Percentiles rank a stretch among this genome's conserved stretches.
These are phyloP conservation scores for Cyprinodon diabolis DNA, from an alignment of 2,797 vertebrate genomes.

Conservation along the genomic window DNA sequence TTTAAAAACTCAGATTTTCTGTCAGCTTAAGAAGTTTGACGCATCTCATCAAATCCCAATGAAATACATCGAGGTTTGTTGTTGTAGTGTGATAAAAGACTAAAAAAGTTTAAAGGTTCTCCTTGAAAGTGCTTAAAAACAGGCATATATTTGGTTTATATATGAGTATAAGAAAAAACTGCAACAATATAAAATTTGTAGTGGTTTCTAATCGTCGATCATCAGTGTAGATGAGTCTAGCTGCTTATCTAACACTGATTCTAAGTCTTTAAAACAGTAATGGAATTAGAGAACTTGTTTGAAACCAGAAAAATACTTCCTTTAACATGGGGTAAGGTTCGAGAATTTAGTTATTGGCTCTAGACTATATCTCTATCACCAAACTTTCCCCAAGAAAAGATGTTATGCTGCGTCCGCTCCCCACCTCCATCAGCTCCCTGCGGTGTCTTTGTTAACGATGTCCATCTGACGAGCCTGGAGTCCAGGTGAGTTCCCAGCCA, in stretches of 20 bases:
- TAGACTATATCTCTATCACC: conserved; percentile 59
- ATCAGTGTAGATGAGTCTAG: conserved; percentile 38
- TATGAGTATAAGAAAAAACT: conserved; percentile 39
- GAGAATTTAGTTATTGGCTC: conserved; percentile 46
- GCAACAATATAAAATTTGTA: conserved; percentile 46
- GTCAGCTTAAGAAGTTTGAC: background rate
- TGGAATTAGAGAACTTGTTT: background rate
- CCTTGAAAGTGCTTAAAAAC: background rate
- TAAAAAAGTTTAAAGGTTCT: too few species aligned
- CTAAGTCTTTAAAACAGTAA: conserved; percentile 17
- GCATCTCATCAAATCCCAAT: background rate
- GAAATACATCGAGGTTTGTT: background rate
- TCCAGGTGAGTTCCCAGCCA: conserved; percentile 83
- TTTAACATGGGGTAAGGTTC: conserved; percentile 32
- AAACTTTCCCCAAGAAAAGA: conserved; percentile 71
- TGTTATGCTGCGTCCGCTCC: conserved; percentile 65
- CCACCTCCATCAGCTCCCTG: conserved; percentile 75
- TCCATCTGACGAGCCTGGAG: conserved; percentile 75
- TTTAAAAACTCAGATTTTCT: background rate
- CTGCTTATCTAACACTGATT: conserved; percentile 30
- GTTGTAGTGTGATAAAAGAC: background rate
- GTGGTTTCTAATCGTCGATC: conserved; percentile 44
- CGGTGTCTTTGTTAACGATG: conserved; percentile 80
- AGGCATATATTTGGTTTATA: conserved; percentile 32
- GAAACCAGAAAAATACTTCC: conserved; percentile 23